phyloP scores from a whole-genome alignment of 2,113 vertebrate genomes.

The Stegostoma tigrinum region DNA sequence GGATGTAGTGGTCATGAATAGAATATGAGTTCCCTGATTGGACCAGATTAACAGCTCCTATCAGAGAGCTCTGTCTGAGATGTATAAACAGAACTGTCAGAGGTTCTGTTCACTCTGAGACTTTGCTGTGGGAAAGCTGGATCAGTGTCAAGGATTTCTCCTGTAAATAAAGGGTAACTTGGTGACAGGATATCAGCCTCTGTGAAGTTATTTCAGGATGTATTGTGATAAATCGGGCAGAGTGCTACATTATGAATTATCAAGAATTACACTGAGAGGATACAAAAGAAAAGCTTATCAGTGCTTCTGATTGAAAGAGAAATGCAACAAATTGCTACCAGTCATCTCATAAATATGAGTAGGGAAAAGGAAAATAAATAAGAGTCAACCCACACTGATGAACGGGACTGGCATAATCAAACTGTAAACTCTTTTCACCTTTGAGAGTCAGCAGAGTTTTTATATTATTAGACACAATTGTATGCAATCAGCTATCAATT shows the following conservation, averaged over 20 bases:
- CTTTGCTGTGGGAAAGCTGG: no score
- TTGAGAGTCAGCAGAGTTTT: not conserved
- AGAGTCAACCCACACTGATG: not conserved
- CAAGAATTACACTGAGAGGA: not conserved
- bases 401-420: not conserved
- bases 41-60: no score
- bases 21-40: no score
- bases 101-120: no score
- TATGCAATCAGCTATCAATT: not conserved
- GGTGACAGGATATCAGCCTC: no score
- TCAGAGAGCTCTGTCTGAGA: no score
- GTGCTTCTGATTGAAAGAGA: not conserved
- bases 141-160: no score
- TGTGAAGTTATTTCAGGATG: not conserved
- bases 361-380: not conserved
- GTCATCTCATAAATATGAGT: not conserved
- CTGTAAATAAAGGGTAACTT: no score
- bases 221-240: not conserved
- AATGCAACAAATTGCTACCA: not conserved
- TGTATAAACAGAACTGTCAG: no score
- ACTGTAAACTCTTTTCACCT: constrained; percentile 12
- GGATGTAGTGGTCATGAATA: no score
- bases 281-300: not conserved
- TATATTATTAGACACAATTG: not conserved
- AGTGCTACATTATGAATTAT: not conserved